Percentiles rank a stretch among this genome's conserved stretches.
Conservation (phyloP, 1,140 invertebrate species). For the Aphelinus certus region DNA sequence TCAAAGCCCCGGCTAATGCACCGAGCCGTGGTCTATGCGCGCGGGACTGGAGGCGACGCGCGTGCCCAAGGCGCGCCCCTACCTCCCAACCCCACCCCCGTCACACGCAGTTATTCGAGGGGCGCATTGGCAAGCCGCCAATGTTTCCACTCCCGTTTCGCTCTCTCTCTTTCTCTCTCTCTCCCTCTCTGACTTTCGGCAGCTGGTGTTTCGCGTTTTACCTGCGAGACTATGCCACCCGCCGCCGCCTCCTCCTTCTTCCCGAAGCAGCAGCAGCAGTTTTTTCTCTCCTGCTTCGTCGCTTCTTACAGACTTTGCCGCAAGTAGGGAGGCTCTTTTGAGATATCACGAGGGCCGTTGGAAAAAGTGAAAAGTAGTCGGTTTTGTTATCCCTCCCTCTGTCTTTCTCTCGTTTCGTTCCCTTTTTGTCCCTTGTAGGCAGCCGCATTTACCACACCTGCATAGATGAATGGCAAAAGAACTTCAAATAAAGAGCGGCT, state of each 20-base stretch:
- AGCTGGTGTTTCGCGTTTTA: conserved; percentile 12
- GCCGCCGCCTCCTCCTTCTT: neutral
- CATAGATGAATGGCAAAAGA: too few species aligned
- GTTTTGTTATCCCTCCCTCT: neutral
- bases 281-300: neutral
- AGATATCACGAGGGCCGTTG: neutral
- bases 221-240: neutral
- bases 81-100: too few species aligned
- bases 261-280: too few species aligned
- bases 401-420: neutral
- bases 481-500: too few species aligned
- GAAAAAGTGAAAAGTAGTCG: neutral
- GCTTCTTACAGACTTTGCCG: neutral
- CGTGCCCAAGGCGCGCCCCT: too few species aligned
- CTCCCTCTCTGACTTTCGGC: neutral
- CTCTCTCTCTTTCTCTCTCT: neutral
- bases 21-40: too few species aligned
- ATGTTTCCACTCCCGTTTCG: neutral
- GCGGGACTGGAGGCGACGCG: neutral
- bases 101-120: neutral
- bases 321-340: neutral
- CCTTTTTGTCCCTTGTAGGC: too few species aligned
- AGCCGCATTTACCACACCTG: too few species aligned
- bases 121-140: neutral
- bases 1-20: too few species aligned